phyloP scores from a whole-genome alignment of 2,888 invertebrate species.

The Oeneis ivallda region DNA sequence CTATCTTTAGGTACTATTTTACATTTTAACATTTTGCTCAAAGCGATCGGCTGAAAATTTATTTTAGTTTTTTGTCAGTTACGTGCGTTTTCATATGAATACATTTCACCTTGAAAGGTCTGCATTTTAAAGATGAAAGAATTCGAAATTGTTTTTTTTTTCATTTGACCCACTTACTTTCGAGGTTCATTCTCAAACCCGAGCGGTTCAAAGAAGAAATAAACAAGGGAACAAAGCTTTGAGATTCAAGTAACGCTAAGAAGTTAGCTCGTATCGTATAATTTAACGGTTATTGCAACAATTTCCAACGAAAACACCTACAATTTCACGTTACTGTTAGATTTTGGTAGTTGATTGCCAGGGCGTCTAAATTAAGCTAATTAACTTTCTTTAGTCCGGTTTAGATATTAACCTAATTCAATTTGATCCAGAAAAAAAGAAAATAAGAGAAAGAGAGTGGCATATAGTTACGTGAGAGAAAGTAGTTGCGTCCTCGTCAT shows the following conservation, averaged over 20 bases:
- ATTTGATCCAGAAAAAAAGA: too few species aligned
- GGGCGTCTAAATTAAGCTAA: background rate
- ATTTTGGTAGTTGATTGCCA: background rate
- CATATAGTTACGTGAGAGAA: too few species aligned
- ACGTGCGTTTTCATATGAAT: background rate
- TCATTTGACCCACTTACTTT: background rate
- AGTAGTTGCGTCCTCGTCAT: too few species aligned
- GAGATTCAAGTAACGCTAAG: background rate
- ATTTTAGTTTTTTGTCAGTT: too few species aligned
- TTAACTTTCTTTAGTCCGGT: background rate
- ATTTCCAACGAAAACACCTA: constrained; percentile 4
- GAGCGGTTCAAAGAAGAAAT: background rate
- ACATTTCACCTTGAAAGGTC: background rate
- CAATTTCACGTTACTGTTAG: background rate
- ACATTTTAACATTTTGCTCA: too few species aligned
- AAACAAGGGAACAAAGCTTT: constrained; percentile 2
- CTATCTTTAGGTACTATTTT: too few species aligned
- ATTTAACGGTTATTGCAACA: constrained; percentile 7
- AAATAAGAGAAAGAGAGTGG: too few species aligned
- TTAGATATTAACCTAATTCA: background rate
- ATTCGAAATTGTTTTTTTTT: background rate
- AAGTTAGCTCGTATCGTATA: constrained; percentile 11
- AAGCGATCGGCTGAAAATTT: too few species aligned
- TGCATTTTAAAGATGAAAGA: background rate
- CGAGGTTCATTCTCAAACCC: background rate